phyloP scores from a whole-genome alignment of 2,888 invertebrate genomes.

The Agapetus fuscipes region DNA sequence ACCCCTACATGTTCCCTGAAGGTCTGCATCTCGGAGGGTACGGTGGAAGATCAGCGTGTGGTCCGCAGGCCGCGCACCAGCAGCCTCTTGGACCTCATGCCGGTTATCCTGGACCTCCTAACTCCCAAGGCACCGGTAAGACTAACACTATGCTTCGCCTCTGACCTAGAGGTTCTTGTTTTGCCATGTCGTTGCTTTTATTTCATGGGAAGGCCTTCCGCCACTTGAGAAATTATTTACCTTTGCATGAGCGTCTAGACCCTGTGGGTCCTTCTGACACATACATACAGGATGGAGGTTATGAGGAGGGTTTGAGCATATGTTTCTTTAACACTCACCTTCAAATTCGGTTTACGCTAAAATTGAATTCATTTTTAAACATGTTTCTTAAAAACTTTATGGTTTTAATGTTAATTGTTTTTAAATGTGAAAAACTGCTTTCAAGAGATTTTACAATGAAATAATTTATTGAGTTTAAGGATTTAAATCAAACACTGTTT shows the following conservation, averaged over 20 bases:
- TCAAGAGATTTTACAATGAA: too few species aligned
- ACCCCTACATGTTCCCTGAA: slow-evolving; percentile 89
- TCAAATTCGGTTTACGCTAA: too few species aligned
- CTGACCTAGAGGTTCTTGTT: too few species aligned
- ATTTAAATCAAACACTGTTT: too few species aligned
- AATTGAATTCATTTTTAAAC: too few species aligned
- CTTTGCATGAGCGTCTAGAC: not conserved
- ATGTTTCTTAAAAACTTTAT: too few species aligned
- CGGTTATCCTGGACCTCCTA: slow-evolving; percentile 47
- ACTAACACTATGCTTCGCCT: slow-evolving; percentile 34
- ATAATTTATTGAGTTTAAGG: too few species aligned
- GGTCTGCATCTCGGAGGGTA: slow-evolving; percentile 66
- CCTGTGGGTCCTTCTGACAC: not conserved
- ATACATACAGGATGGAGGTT: not conserved
- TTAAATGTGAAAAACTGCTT: too few species aligned
- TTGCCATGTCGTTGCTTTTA: too few species aligned
- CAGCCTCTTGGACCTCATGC: slow-evolving; percentile 62
- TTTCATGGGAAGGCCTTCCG: too few species aligned
- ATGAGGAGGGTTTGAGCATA: not conserved
- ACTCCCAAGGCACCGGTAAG: slow-evolving; percentile 55
- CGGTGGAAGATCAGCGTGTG: slow-evolving; percentile 59
- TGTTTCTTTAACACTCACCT: not conserved
- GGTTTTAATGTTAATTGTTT: too few species aligned
- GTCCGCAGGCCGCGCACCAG: slow-evolving; percentile 68
- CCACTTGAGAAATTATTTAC: not conserved